Evolutionary conservation across 1,140 invertebrate species (phyloP).

Genomic region (Eufriesea mexicana): DNA sequence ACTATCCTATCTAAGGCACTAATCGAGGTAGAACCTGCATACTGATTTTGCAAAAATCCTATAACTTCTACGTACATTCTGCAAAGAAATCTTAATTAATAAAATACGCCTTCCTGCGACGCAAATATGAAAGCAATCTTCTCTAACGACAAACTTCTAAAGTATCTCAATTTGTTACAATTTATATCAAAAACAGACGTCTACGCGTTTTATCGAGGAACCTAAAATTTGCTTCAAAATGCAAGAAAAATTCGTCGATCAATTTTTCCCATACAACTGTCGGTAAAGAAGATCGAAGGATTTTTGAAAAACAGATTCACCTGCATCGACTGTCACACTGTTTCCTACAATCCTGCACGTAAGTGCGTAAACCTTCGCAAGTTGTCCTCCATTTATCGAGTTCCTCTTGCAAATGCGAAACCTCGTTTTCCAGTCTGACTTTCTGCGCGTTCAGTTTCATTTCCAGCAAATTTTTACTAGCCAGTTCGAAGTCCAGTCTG

Average conservation of each 20-base stretch:
- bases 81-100: slow-evolving; percentile 24
- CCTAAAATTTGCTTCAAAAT: too few relatives aligned
- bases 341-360: slow-evolving; percentile 69
- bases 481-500: slow-evolving; percentile 76
- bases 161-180: too few relatives aligned
- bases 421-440: slow-evolving; percentile 66
- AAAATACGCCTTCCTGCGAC: neutral
- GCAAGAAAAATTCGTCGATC: too few relatives aligned
- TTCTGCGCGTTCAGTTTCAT: slow-evolving; percentile 67
- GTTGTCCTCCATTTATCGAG: slow-evolving; percentile 65
- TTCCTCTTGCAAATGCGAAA: slow-evolving; percentile 64
- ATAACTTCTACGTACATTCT: slow-evolving; percentile 71
- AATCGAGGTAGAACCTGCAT: slow-evolving; percentile 72
- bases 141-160: neutral
- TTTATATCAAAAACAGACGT: too few relatives aligned
- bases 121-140: neutral
- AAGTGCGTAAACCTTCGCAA: slow-evolving; percentile 61
- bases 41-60: slow-evolving; percentile 73
- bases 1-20: slow-evolving; percentile 71
- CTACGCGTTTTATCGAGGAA: too few relatives aligned
- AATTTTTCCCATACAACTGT: neutral
- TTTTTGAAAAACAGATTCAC: slow-evolving; percentile 49
- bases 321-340: slow-evolving; percentile 70
- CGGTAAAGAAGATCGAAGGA: neutral
- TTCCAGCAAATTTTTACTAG: slow-evolving; percentile 69